Conservation (phyloP, 2,888 invertebrate genomes). For the Hypena proboscidalis region DNA sequence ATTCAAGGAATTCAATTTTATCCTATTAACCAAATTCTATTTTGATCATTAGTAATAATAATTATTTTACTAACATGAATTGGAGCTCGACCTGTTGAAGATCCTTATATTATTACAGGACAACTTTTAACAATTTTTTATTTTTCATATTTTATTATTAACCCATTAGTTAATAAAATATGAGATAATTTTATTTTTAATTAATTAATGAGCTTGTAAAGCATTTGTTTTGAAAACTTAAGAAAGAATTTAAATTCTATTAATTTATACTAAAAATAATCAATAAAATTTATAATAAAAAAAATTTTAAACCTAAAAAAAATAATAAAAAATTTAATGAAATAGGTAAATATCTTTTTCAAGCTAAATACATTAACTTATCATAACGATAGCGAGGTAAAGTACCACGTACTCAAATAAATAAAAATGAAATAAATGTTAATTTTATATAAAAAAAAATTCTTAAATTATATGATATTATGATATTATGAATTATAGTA, state of each 20-base stretch:
- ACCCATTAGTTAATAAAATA: slow-evolving; percentile 75
- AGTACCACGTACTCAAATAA: slow-evolving; percentile 88
- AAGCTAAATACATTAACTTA: slow-evolving; percentile 89
- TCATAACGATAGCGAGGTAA: slow-evolving; percentile 91
- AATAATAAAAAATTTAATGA: slow-evolving; percentile 87
- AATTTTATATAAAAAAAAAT: slow-evolving; percentile 84
- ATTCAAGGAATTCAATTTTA: slow-evolving; percentile 87
- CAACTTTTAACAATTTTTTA: slow-evolving; percentile 86
- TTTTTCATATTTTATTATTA: slow-evolving; percentile 85
- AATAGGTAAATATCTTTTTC: slow-evolving; percentile 87
- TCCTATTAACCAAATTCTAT: slow-evolving; percentile 85
- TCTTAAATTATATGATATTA: slow-evolving; percentile 78
- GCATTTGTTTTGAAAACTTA: slow-evolving; percentile 90
- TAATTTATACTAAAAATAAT: slow-evolving; percentile 83
- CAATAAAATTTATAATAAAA: slow-evolving; percentile 59
- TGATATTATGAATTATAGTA: slow-evolving; percentile 85
- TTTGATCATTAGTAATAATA: slow-evolving; percentile 83
- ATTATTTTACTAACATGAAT: slow-evolving; percentile 89
- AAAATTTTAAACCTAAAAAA: slow-evolving; percentile 83
- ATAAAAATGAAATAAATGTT: slow-evolving; percentile 84
- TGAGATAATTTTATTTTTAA: slow-evolving; percentile 84
- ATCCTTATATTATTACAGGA: slow-evolving; percentile 86
- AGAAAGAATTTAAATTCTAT: slow-evolving; percentile 86
- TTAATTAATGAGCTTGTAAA: slow-evolving; percentile 87
- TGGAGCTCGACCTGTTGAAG: slow-evolving; percentile 89